These are phyloP conservation scores for Clistopyga incitator DNA, from an alignment of 2,888 invertebrate species.

Conservation along the genomic window DNA sequence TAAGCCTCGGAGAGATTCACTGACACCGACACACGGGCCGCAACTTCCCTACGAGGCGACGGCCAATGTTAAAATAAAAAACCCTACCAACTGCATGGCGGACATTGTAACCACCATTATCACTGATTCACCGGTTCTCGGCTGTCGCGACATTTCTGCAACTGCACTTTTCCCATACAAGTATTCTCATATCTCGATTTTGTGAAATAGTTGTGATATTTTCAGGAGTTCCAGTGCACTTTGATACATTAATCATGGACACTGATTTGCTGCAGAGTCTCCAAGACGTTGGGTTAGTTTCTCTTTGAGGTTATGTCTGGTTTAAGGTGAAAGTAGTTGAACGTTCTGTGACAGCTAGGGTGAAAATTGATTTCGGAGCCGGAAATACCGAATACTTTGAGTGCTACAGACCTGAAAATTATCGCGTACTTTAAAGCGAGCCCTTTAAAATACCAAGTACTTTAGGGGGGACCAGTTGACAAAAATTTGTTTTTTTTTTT, in stretches of 20 bases:
- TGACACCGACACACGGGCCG: neutral
- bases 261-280: constrained; percentile 87
- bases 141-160: neutral
- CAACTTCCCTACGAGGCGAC: constrained; percentile 1
- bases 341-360: constrained; percentile 1
- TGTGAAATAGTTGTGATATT: neutral
- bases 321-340: neutral
- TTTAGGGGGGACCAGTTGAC: too few relatives aligned
- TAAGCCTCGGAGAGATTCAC: neutral
- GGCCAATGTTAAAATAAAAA: neutral
- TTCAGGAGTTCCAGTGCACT: neutral
- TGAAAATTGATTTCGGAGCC: neutral
- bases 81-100: neutral
- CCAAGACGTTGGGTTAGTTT: constrained; percentile 87
- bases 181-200: neutral
- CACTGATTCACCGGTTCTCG: neutral
- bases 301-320: constrained; percentile 69
- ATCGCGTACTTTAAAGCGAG: too few relatives aligned
- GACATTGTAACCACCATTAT: neutral
- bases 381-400: too few relatives aligned
- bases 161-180: neutral
- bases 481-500: too few relatives aligned
- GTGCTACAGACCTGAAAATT: too few relatives aligned
- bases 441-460: too few relatives aligned
- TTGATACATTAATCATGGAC: constrained; percentile 84